phyloP scores from a whole-genome alignment of 1,140 invertebrate species.

The Scaptomyza pallida region DNA sequence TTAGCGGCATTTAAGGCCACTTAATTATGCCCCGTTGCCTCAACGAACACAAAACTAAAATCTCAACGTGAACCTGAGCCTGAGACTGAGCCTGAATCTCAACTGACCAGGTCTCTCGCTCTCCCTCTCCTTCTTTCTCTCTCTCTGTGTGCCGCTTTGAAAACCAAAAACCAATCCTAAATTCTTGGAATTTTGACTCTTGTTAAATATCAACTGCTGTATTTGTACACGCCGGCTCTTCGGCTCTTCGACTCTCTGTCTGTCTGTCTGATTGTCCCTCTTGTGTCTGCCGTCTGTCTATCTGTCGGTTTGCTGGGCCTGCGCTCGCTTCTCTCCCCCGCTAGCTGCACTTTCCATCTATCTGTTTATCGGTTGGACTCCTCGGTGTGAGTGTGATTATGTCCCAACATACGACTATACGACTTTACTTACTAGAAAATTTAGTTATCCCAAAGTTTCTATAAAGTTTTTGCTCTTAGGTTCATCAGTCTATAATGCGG shows the following conservation, averaged over 20 bases:
- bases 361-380: conserved; percentile 14
- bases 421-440: too few relatives aligned
- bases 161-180: conserved; percentile 65
- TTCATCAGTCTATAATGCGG: conserved; percentile 14
- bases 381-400: conserved; percentile 14
- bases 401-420: conserved; percentile 10
- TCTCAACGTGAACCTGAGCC: conserved; percentile 14
- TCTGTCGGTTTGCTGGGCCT: neutral
- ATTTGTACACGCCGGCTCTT: conserved; percentile 62
- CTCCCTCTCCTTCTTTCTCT: conserved; percentile 14
- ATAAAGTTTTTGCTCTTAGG: neutral
- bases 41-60: conserved; percentile 13
- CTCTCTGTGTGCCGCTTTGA: neutral
- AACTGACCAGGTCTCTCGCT: conserved; percentile 4
- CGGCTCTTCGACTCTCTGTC: conserved; percentile 12
- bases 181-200: conserved; percentile 77
- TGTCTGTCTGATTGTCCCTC: conserved; percentile 1
- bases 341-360: conserved; percentile 4
- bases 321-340: conserved; percentile 1
- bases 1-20: conserved; percentile 80
- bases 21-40: conserved; percentile 69
- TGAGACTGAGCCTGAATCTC: neutral
- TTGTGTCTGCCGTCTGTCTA: neutral
- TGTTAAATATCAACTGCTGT: conserved; percentile 78
- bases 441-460: too few relatives aligned